Evolutionary conservation across 2,797 vertebrate genomes (phyloP).

Genomic region (Amblyraja radiata): DNA sequence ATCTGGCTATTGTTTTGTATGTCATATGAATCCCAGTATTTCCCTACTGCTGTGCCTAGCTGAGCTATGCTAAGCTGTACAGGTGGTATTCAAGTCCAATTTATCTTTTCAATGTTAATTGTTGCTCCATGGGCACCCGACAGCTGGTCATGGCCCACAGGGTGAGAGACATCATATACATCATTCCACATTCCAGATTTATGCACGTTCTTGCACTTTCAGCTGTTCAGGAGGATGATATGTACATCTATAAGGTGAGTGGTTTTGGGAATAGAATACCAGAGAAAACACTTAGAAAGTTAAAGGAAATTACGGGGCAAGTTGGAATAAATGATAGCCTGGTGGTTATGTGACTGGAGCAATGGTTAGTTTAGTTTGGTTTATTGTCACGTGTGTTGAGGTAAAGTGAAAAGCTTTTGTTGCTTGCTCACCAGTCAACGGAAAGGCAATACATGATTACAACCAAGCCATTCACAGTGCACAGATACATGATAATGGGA

Average conservation of each 20-base stretch:
- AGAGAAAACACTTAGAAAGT: background rate
- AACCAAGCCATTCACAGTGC: too few species aligned
- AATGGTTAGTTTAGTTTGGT: too few species aligned
- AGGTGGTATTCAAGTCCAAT: background rate
- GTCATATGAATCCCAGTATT: background rate
- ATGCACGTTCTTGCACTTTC: background rate
- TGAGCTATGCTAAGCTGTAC: background rate
- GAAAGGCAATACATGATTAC: too few species aligned
- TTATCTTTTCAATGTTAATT: background rate
- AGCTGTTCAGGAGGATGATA: background rate
- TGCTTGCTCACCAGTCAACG: too few species aligned
- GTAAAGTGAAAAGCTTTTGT: too few species aligned
- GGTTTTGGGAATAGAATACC: background rate
- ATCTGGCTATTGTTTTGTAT: too few species aligned
- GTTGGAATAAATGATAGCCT: too few species aligned
- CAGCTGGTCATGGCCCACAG: background rate
- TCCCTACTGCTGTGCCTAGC: background rate
- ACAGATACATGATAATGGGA: too few species aligned
- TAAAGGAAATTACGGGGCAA: background rate
- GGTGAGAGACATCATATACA: background rate
- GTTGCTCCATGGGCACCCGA: background rate
- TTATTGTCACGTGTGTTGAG: too few species aligned
- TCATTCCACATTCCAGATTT: too few species aligned
- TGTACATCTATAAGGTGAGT: background rate
- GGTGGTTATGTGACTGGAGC: too few species aligned